Conservation (phyloP, 2,797 vertebrate genomes). For the Sebastes aleutianus region DNA sequence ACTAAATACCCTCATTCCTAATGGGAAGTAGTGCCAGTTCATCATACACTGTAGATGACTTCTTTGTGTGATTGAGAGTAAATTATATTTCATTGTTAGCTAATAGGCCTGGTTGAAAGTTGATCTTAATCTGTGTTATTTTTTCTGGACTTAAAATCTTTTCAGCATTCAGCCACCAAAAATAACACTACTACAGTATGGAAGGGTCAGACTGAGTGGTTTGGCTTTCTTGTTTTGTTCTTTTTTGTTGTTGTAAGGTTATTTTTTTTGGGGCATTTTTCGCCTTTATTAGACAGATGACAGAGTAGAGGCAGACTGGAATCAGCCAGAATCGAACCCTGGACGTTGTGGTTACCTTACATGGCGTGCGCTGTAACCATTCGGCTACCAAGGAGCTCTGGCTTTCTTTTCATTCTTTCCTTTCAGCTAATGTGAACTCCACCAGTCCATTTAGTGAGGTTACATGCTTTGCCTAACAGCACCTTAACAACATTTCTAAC, state of each 20-base stretch:
- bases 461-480: constrained; percentile 10
- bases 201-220: neutral
- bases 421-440: neutral
- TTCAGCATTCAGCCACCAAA: constrained; percentile 25
- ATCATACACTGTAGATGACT: neutral
- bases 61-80: constrained; percentile 16
- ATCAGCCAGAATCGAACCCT: no score
- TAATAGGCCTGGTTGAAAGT: constrained; percentile 8
- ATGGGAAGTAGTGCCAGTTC: neutral
- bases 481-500: constrained; percentile 25
- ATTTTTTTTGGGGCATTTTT: no score
- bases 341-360: no score
- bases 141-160: constrained; percentile 28
- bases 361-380: no score
- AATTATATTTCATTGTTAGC: constrained; percentile 5
- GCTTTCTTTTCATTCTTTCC: neutral
- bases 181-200: constrained; percentile 5
- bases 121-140: constrained; percentile 6
- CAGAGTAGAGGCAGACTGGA: no score
- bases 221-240: neutral
- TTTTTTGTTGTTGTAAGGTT: no score
- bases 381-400: neutral
- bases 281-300: no score
- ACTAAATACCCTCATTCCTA: neutral
- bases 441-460: neutral